Evolutionary conservation across 1,140 invertebrate genomes (phyloP).

Genomic region (Popillia japonica): DNA sequence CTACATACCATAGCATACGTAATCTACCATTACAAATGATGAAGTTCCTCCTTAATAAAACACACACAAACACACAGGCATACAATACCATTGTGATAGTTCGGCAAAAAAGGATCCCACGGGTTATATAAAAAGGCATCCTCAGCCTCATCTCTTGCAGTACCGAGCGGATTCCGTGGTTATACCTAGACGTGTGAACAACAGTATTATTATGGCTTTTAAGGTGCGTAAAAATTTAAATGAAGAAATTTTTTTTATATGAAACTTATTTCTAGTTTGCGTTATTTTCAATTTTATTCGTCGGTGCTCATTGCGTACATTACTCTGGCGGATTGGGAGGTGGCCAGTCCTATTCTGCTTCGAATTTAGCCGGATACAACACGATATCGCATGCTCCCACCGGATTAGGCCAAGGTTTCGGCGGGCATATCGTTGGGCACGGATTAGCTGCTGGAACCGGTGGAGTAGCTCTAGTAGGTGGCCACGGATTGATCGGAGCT

Average conservation of each 20-base stretch:
- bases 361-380: slow-evolving; percentile 8
- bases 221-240: slow-evolving; percentile 12
- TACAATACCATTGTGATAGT: neutral
- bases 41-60: neutral
- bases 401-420: slow-evolving; percentile 6
- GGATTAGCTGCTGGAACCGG: neutral
- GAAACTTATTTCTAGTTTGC: neutral
- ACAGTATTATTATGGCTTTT: neutral
- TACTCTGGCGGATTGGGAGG: neutral
- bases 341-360: neutral
- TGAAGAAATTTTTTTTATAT: neutral
- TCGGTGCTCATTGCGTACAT: neutral
- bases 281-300: neutral
- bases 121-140: neutral
- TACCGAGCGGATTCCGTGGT: neutral
- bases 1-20: neutral
- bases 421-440: neutral
- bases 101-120: slow-evolving; percentile 5
- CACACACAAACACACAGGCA: neutral
- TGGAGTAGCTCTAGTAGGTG: neutral
- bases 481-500: neutral
- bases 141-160: neutral
- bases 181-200: neutral
- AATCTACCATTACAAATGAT: slow-evolving; percentile 6
- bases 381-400: neutral